Evolutionary conservation across 2,113 vertebrate genomes (phyloP), one percentile per base, ranked within the genome.

Genomic region (Perccottus glenii): DNA sequence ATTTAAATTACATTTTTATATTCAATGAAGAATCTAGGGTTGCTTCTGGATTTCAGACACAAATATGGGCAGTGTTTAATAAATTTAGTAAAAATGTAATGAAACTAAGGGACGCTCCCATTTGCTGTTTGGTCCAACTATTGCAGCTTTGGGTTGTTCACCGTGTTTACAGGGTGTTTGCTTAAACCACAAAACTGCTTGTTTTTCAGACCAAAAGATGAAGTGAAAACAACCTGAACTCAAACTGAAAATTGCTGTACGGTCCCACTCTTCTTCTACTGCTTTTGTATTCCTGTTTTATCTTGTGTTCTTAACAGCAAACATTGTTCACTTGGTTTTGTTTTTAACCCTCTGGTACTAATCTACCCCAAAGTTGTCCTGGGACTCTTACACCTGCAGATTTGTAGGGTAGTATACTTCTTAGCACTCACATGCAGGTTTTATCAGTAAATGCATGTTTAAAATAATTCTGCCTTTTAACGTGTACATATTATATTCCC

Each of bases 121-220:
- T 40, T 40, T 40, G 38, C 8, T 40, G 38, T 5, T 40, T 40
- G 8, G 38, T 40, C 38, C 4, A 40, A 27, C 19, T 40, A 40
- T 46, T 14, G 10, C 38, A 40, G 19, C 19, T 40, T 6, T 40
- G 4, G 8, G 1, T 14, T 46, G 9, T 12, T 45, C 11, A n/a
- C n/a, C n/a, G n/a, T n/a, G n/a, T 45, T 45, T 11, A 5, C 11
- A 11, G 3, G 9, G 3, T 36, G 11, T 3, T 12, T 51, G 11
- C 4, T 16, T 49, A 8, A 52, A 51, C 9, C 6, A 6, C 0
- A 19, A 14, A 38, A 52, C 32, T 42, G 8, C 40, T 49, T 61
- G 36, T 69, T 27, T 77, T 79, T 68, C 79, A 93, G 91, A 88
- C 87, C 93, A 82, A 93, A 93, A 86, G 91, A 93, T 48, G 92